These are phyloP conservation scores for Todiramphus saurophagus DNA, from an alignment of 2,113 vertebrate species.

Conservation along the genomic window DNA sequence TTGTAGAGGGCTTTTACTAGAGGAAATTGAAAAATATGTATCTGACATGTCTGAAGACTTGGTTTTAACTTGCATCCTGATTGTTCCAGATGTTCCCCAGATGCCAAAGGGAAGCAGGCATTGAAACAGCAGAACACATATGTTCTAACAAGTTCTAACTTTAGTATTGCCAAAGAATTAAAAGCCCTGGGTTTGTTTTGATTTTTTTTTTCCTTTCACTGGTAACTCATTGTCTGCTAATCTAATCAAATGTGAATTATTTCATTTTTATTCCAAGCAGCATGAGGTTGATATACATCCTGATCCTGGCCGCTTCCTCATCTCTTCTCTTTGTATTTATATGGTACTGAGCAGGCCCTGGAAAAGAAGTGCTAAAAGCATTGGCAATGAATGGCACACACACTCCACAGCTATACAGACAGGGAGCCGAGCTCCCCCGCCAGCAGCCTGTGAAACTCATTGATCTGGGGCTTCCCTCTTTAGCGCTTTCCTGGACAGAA, in stretches of 20 bases:
- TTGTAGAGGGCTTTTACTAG: neutral
- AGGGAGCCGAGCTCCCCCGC: neutral
- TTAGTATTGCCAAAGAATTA: neutral
- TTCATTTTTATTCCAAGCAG: neutral
- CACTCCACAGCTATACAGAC: neutral
- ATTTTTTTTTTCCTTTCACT: neutral
- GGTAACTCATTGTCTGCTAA: neutral
- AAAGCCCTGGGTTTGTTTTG: neutral
- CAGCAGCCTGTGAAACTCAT: neutral
- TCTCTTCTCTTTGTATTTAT: neutral
- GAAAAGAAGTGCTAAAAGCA: neutral
- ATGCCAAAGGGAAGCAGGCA: conserved; percentile 24
- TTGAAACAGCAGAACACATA: neutral
- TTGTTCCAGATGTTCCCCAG: conserved; percentile 59
- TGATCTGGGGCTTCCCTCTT: neutral
- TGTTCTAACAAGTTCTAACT: neutral
- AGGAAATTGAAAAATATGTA: conserved; percentile 63
- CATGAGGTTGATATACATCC: neutral
- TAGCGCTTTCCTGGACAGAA: neutral
- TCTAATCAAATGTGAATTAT: neutral
- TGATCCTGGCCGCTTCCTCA: neutral
- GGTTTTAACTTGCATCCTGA: conserved; percentile 40
- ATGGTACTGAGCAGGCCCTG: neutral
- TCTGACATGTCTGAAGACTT: conserved; percentile 34
- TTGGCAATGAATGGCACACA: neutral